A percentile compares a stretch with the other conserved stretches of the same genome.
Conservation (phyloP, 2,797 vertebrate species). For the Sebastes aleutianus region DNA sequence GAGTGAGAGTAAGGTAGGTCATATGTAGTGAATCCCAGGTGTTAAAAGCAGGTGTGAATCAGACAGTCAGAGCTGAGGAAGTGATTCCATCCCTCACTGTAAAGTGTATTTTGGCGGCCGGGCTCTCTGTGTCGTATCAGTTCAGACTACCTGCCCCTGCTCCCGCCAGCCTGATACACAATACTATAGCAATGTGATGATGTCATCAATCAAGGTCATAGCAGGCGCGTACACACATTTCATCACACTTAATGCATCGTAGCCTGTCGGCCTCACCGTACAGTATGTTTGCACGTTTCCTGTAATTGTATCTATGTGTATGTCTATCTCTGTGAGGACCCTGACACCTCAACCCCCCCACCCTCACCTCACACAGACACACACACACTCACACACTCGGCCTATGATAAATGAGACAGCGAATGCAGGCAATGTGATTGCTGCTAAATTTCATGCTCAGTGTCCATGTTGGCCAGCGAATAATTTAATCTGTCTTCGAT, state of each 20-base stretch:
- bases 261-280: constrained; percentile 29
- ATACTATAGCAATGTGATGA: constrained; percentile 67
- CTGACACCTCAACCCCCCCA: constrained; percentile 16
- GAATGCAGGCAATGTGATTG: constrained; percentile 76
- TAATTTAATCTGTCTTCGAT: constrained; percentile 84
- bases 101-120: neutral
- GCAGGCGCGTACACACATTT: constrained; percentile 55
- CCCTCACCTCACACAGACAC: neutral
- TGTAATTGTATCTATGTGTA: constrained; percentile 54
- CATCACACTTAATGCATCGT: constrained; percentile 56
- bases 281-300: constrained; percentile 34
- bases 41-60: neutral
- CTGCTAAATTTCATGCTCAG: constrained; percentile 84
- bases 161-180: constrained; percentile 27
- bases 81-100: neutral
- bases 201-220: constrained; percentile 89
- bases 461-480: constrained; percentile 80
- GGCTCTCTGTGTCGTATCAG: neutral
- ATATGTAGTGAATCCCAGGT: neutral
- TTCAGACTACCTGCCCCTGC: constrained; percentile 16
- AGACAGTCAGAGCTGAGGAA: constrained; percentile 20
- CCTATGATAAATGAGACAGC: constrained; percentile 80
- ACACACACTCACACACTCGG: neutral
- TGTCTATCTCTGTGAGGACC: constrained; percentile 46
- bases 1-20: neutral